Base-by-base conservation (phyloP, 2,797 vertebrate species). In the Peromyscus eremicus region DNA sequence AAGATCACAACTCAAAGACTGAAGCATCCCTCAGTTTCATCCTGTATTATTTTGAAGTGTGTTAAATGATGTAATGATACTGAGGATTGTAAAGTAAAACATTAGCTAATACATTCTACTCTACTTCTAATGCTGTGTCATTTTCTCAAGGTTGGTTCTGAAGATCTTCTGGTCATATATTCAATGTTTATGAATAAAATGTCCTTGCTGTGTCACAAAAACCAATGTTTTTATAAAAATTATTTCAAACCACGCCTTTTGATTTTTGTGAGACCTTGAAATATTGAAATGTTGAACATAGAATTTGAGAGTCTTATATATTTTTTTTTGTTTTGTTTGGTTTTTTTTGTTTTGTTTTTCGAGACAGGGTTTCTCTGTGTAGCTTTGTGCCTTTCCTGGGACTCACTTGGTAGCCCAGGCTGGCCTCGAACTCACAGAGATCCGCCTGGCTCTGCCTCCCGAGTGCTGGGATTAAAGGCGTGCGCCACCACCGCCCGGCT, bases 191-290 rank as follows among this genome's bases (percentile, higher is more conserved):
- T 85, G 6, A 71, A 94, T 92, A 64, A n/a, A 1, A 16, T 29
- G 13, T 88, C 0, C 40, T 95, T 96, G 17, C 49, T 66, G 0
- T 6, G 0, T 92, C 62, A 37, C 14, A 87, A 57, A 40, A 86
- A 73, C 91, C 4, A 81, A 3, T 96, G 95, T 81, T 70, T 94
- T 70, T 16, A 68, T 27, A 90, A 19, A 87, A 71, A 73, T 76
- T 71, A 60, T 93, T 93, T 97, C n/a, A 57, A 32, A 6, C 82
- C 92, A 97, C 86, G 16, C 87, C 37, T 9, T 89, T 84, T 21
- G 87, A 32, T 75, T 77, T 79, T 76, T 87, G 19, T 16, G 83
- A 94, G 1, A 64, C 1, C 62, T 4, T 55, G 7, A 92, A 64
- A 93, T 52, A 73, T 40, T 88, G 55, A 55, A 89, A 76, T 86